These are phyloP conservation scores for Mechanitis mazaeus DNA, from an alignment of 2,888 invertebrate genomes.

Conservation along the genomic window DNA sequence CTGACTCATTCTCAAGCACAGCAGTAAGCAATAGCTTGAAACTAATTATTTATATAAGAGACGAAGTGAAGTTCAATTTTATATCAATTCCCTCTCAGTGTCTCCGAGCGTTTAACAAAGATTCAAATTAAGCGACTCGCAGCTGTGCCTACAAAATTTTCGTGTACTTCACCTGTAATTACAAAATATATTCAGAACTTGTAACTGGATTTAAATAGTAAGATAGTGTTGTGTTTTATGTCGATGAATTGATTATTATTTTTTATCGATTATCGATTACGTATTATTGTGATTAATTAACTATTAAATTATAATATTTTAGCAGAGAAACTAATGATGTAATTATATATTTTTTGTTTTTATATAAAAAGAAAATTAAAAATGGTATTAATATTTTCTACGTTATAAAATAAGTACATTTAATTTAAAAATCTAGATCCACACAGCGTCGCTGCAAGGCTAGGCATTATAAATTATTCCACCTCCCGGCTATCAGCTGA, in stretches of 20 bases:
- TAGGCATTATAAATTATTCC: conserved; percentile 26
- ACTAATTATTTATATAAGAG: too few relatives aligned
- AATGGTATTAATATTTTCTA: background rate
- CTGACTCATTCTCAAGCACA: too few relatives aligned
- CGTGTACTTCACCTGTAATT: conserved; percentile 71
- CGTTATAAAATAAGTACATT: background rate
- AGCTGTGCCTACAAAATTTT: conserved; percentile 66
- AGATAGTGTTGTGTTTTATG: conserved; percentile 33
- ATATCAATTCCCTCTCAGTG: background rate
- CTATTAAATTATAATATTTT: too few relatives aligned
- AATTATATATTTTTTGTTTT: background rate
- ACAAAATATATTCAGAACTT: conserved; percentile 76
- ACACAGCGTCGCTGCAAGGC: conserved; percentile 14
- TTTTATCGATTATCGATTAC: background rate
- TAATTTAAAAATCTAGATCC: conserved; percentile 1
- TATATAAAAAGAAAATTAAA: background rate
- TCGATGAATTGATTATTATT: conserved; percentile 15
- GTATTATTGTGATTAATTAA: too few relatives aligned
- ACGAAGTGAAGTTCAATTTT: too few relatives aligned
- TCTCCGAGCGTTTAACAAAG: conserved; percentile 17
- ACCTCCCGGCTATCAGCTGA: conserved; percentile 27
- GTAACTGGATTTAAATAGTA: conserved; percentile 76
- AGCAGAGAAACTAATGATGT: background rate
- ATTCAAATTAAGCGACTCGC: conserved; percentile 47
- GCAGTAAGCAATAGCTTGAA: too few relatives aligned